Evolutionary conservation across 2,888 invertebrate species (phyloP), one percentile per base, ranked within the genome.

Genomic region (Pyrrhia umbra): DNA sequence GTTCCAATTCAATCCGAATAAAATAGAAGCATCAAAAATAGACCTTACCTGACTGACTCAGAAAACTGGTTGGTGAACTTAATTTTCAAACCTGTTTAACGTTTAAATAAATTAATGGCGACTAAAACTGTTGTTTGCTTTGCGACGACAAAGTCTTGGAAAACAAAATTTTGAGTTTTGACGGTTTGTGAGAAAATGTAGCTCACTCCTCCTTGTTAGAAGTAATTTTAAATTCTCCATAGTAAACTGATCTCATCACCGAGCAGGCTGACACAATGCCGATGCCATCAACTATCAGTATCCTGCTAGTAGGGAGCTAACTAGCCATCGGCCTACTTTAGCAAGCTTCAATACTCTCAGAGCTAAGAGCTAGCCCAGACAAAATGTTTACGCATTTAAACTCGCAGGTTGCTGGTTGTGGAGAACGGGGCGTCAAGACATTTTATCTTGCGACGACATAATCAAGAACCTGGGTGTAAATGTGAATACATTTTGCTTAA

Each of bases 311-410:
- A 49, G 68, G 63, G 43, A 49, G 60, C 47, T 66, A 66, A 75
- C 77, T 65, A 52, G 51, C 56, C 27, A 60, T 68, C 72, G 77
- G 54, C 69, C 79, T 74, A 80, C 65, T 71, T 79, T 59, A 18
- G 23, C 47, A 16, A 59, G 42, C 47, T 51, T 20, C 43, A 30
- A 27, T 45, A 60, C 63, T 47, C 54, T 16, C 50, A 15, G 40
- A 43, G 50, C 16, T 52, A 52, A 59, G 42, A 18, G 13, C 40
- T 30, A 27, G 46, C 64, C 1, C 27, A 68, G 43, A 64, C 51
- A 18, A 47, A n/a, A 21, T 27, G 39, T 6, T 30, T 9, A 16
- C 10, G 21, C 30, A 25, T 13, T 13, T 58, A 10, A 6, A 3
- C 39, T 16, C n/a, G 18, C 6, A 21, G 23, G 18, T 27, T 3